Conservation (phyloP, 2,113 vertebrate species). For the Calyptomena viridis region DNA sequence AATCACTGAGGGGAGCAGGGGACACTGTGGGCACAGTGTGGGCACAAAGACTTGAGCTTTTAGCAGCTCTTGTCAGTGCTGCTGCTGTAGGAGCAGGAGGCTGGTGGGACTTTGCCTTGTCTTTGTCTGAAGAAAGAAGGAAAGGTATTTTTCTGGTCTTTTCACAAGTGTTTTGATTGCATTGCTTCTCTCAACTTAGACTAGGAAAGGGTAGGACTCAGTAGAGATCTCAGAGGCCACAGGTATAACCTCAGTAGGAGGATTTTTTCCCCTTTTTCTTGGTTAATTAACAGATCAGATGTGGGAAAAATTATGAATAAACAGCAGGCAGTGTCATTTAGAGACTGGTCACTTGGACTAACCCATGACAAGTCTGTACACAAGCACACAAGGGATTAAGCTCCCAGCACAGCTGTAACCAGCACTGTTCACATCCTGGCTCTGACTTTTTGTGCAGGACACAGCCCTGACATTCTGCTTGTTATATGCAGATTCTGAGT, state of each 20-base stretch:
- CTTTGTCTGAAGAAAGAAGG: background rate
- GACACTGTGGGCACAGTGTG: background rate
- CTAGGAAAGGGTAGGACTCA: background rate
- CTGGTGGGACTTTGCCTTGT: background rate
- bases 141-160: background rate
- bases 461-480: background rate
- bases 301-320: constrained; percentile 27
- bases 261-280: background rate
- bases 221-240: background rate
- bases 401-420: background rate
- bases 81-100: background rate
- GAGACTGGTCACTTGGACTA: background rate
- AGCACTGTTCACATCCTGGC: background rate
- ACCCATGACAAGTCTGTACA: background rate
- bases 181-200: background rate
- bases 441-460: background rate
- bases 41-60: background rate
- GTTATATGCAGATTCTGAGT: background rate
- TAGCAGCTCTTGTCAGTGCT: background rate
- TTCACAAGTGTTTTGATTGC: background rate
- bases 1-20: background rate
- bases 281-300: constrained; percentile 33
- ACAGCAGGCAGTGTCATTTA: background rate
- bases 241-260: background rate
- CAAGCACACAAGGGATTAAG: background rate